Evolutionary conservation across 1,140 invertebrate species (phyloP), one percentile per base, ranked within the genome.

Genomic region (Trachymyrmex septentrionalis): DNA sequence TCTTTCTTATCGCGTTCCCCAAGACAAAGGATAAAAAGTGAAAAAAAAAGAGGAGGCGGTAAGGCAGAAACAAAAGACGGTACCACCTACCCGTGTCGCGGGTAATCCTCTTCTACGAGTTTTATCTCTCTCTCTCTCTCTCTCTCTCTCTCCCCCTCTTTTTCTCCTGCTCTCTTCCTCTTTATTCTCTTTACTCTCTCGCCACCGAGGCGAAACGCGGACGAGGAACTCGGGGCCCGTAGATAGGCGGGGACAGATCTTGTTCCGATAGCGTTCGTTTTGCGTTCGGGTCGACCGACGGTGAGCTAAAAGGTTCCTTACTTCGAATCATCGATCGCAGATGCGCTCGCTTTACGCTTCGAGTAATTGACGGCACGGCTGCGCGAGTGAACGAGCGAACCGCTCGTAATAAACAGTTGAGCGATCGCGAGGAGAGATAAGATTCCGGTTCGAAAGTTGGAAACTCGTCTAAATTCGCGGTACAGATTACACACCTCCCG

Each of bases 341-440:
- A 84, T 55, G 67, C 66, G 87, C 73, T 86, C 77, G 53, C 77
- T 88, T 88, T 76, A 84, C 82, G 48, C 85, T 88, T 57, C 66
- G 87, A 75, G 66, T 80, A 63, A 84, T 44, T 72, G 80, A 59
- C 71, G 81, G 82, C 71, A 69, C 75, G 75, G 77, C 77, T 21
- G 64, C 24, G 75, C 73, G 85, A 89, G 72, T 67, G 67, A 55
- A 69, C 77, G 87, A 89, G 64, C 80, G 69, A 69, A 14, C 38
- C 64, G 24, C 38, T 73, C 69, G 80, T 84, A 84, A 84, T 84
- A 84, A 84, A 84, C 69, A 84, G 82, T 67, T 21, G 75, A 34
- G 82, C 73, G 82, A 77, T 85, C 73, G 82, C 61, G 82, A 66
- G 72, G 72, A 78, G 72, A 67, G 72, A 85, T 78, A 78, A 76